Evolutionary conservation across 2,113 vertebrate genomes (phyloP), one percentile per base, ranked within the genome.

Genomic region (Atherinomorus stipes): DNA sequence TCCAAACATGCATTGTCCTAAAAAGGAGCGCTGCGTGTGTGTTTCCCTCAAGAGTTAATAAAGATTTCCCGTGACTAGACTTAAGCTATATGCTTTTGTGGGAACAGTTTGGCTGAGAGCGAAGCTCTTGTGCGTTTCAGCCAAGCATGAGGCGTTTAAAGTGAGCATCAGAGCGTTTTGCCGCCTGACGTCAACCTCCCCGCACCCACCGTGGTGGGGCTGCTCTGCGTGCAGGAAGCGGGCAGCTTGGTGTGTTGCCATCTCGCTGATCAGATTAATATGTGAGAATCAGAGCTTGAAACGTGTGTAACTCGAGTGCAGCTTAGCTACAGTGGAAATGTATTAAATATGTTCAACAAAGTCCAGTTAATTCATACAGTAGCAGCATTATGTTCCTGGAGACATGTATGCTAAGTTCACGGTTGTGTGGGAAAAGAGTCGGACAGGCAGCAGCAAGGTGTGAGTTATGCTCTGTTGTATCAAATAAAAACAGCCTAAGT

Each of bases 1-100:
- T 85, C 81, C 78, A 86, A 89, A 86, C 74, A 82, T 19, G 49
- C 63, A 75, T 75, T 90, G 87, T 77, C 89, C 90, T 85, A 76
- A 90, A 77, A 92, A 86, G 89, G 88, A 90, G 76, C 16, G 54
- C 60, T 63, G 71, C 65, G 64, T 74, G 60, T n/a, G n/a, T n/a
- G 38, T 72, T 68, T 71, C 51, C 31, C 74, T 69, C 62, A 51
- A 47, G 18, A 87, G 74, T 88, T 87, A 84, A 87, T 86, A 71
- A 87, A 89, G 81, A 77, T 76, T 89, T 89, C 86, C 89, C 83
- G 69, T 72, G 84, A 78, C 71, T 51, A 19, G 64, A 47, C 72
- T 83, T 68, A 74, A 71, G 52, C 68, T 57, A 18, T 80, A 74
- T 73, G 66, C 78, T 79, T 81, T 67, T 83, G 64, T 81, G 68